A percentile compares a stretch with the other conserved stretches of the same genome.
Evolutionary conservation across 2,888 invertebrate species (phyloP).

Genomic region (Apotomis betuletana): DNA sequence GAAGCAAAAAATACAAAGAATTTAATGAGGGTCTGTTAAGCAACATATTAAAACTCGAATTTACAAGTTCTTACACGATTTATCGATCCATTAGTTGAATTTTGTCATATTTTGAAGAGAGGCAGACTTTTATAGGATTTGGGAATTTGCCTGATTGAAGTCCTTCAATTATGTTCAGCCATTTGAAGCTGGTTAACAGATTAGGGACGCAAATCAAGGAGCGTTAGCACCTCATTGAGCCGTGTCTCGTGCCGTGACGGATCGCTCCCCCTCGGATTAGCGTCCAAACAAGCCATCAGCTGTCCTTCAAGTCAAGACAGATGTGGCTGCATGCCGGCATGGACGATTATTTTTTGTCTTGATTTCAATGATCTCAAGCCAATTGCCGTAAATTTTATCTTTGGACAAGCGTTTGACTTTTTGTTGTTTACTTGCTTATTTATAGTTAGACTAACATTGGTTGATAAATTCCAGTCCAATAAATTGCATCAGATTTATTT

Average conservation of each 20-base stretch:
- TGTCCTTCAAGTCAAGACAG: constrained; percentile 57
- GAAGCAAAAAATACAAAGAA: constrained; percentile 26
- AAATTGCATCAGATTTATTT: constrained; percentile 26
- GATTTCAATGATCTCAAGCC: constrained; percentile 8
- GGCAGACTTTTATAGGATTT: not conserved
- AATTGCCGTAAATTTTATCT: constrained; percentile 6
- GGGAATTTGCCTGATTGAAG: not conserved
- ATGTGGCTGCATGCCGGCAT: constrained; percentile 62
- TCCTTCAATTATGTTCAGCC: constrained; percentile 10
- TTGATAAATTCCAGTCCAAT: constrained; percentile 3
- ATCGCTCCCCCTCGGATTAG: constrained; percentile 58
- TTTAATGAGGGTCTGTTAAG: constrained; percentile 27
- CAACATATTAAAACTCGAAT: constrained; percentile 19
- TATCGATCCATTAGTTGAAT: not conserved
- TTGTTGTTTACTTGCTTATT: not conserved
- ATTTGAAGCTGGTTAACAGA: constrained; percentile 46
- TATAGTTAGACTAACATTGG: not conserved
- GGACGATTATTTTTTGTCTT: constrained; percentile 11
- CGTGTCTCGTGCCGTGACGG: constrained; percentile 68
- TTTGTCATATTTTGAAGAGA: not conserved
- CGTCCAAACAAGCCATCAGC: constrained; percentile 59
- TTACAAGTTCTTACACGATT: constrained; percentile 17
- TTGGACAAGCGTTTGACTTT: not conserved
- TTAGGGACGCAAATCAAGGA: constrained; percentile 55
- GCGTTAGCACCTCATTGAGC: constrained; percentile 66